These are phyloP conservation scores for Drosophila melanosoma DNA, from an alignment of 2,888 invertebrate species.

Conservation along the genomic window DNA sequence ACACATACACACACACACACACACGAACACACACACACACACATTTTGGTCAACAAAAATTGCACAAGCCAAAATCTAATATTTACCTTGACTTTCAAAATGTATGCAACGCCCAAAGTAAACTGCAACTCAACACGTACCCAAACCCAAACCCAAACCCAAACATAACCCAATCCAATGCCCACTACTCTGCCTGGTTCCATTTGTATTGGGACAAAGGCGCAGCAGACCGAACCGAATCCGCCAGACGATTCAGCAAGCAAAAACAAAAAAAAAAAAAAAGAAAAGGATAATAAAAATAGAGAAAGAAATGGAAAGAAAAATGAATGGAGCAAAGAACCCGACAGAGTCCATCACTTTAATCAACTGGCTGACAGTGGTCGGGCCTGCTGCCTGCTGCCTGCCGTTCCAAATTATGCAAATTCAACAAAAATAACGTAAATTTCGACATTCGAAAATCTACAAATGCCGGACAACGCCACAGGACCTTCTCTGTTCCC, in stretches of 20 bases:
- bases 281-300: neutral
- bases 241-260: slow-evolving; percentile 59
- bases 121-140: slow-evolving; percentile 70
- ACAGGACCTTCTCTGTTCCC: slow-evolving; percentile 3
- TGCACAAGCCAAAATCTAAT: slow-evolving; percentile 75
- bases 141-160: slow-evolving; percentile 5
- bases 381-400: neutral
- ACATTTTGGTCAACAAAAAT: slow-evolving; percentile 57
- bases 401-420: slow-evolving; percentile 69
- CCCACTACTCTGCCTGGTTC: neutral
- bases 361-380: slow-evolving; percentile 67
- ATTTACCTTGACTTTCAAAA: slow-evolving; percentile 78
- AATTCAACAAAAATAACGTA: slow-evolving; percentile 75
- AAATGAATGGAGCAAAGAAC: slow-evolving; percentile 9
- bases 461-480: slow-evolving; percentile 54
- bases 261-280: slow-evolving; percentile 20
- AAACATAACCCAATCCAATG: slow-evolving; percentile 4
- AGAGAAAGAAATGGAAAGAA: slow-evolving; percentile 3
- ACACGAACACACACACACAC: slow-evolving; percentile 6
- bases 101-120: slow-evolving; percentile 67
- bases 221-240: slow-evolving; percentile 56
- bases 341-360: slow-evolving; percentile 74
- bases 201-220: slow-evolving; percentile 65
- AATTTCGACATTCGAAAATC: slow-evolving; percentile 66
- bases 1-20: slow-evolving; percentile 19